phyloP scores from a whole-genome alignment of 1,140 invertebrate genomes.

The Euschistus heros region DNA sequence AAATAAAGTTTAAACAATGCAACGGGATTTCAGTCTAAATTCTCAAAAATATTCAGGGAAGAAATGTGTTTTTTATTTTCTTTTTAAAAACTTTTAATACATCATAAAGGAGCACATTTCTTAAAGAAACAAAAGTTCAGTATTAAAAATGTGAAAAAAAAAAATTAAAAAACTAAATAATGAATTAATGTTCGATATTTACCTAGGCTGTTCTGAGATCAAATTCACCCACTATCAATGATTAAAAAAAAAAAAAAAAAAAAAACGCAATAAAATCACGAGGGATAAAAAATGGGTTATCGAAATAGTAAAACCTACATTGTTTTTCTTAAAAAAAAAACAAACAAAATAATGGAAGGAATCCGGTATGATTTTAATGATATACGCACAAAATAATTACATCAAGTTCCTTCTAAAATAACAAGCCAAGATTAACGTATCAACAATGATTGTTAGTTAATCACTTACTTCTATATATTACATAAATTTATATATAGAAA shows the following conservation, averaged over 20 bases:
- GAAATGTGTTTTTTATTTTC: not conserved
- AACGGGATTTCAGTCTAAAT: slow-evolving; percentile 19
- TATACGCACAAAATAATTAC: not conserved
- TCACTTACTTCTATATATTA: not conserved
- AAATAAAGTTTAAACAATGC: not conserved
- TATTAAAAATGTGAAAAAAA: slow-evolving; percentile 7
- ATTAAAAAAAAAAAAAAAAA: no score
- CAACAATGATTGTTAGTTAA: not conserved
- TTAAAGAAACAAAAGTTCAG: slow-evolving; percentile 4
- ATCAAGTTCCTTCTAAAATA: not conserved
- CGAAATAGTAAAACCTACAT: not conserved
- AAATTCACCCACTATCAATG: not conserved
- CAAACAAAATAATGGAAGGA: slow-evolving; percentile 6
- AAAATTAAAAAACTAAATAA: slow-evolving; percentile 7
- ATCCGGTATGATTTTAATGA: not conserved
- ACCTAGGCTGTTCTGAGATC: slow-evolving; percentile 11
- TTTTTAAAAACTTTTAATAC: no score
- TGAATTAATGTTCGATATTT: not conserved
- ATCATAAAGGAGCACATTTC: not conserved
- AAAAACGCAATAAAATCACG: no score
- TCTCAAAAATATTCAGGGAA: slow-evolving; percentile 13
- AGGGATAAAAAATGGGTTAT: not conserved
- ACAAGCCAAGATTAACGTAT: slow-evolving; percentile 6
- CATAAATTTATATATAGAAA: slow-evolving; percentile 7
- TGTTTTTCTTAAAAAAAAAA: not conserved